Evolutionary conservation across 2,113 vertebrate species (phyloP), one percentile per base, ranked within the genome.

Genomic region (Hystrix brachyura): DNA sequence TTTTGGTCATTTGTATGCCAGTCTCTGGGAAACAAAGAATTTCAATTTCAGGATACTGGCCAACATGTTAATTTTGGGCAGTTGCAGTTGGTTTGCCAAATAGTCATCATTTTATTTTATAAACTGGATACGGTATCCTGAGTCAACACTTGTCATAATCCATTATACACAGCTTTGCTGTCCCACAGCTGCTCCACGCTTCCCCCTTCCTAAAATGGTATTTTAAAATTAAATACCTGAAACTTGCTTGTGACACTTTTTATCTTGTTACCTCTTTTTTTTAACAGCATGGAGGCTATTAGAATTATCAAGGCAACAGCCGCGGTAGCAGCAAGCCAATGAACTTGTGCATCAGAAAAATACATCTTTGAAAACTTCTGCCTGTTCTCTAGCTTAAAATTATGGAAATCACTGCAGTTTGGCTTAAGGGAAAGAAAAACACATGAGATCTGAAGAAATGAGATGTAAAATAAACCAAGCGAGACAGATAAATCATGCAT

Each of bases 331-430:
- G 59, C 51, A 76, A 51, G 67, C 60, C 96, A 95, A 83, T n/a
- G 59, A 95, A 65, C 32, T 86, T 19, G 46, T 90, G 32, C 62
- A 88, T 79, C 93, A n/a, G 34, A 46, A 95, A 97, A 69, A 83
- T 46, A 91, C 21, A 59, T 46, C 55, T 88, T 83, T 74, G 48
- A 86, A 48, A 79, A 79, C 91, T 60, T 11, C 55, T 96, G 27
- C 64, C 71, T 97, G 87, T 59, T 90, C 65, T 93, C 51, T 43
- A 72, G 23, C 78, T 97, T 76, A 97, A 97, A 97, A 90, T 81
- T 96, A 94, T 93, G 78, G 79, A 96, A 97, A 97, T 94, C 62
- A 90, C 69, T 96, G 93, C 82, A 96, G 48, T 96, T 98, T 84
- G 95, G 90, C 48, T 97, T 72, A 86, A 11, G 46, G 18, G 59